Evolutionary conservation across 2,888 invertebrate genomes (phyloP).

Genomic region (Pheosia gnoma): DNA sequence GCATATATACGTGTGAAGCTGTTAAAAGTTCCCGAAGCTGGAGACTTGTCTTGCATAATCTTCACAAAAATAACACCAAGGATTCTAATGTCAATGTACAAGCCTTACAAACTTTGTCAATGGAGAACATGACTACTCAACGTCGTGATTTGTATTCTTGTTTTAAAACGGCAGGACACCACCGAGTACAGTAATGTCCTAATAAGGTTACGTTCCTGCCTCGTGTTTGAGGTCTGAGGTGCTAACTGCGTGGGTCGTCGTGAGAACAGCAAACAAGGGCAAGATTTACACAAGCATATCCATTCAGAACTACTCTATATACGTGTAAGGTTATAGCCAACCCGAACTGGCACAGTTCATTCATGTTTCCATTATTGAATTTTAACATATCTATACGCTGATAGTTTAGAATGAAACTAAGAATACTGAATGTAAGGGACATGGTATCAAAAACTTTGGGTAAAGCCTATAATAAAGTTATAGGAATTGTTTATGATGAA

Average conservation of each 20-base stretch:
- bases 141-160: conserved; percentile 15
- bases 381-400: background rate
- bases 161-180: conserved; percentile 19
- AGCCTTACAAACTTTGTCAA: background rate
- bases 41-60: too few species aligned
- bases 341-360: conserved; percentile 22
- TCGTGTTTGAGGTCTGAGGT: conserved; percentile 49
- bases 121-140: conserved; percentile 21
- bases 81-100: background rate
- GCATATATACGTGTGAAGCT: too few species aligned
- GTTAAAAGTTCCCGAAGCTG: too few species aligned
- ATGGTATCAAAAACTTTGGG: too few species aligned
- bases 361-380: conserved; percentile 24
- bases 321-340: background rate
- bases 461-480: too few species aligned
- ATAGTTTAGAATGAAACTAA: background rate
- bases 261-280: conserved; percentile 72
- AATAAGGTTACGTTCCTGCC: conserved; percentile 34
- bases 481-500: too few species aligned
- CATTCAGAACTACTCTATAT: conserved; percentile 32
- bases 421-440: background rate
- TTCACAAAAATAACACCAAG: too few species aligned
- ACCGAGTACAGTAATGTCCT: conserved; percentile 26
- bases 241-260: conserved; percentile 69
- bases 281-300: conserved; percentile 35